A percentile compares a stretch with the other conserved stretches of the same genome.
These are phyloP conservation scores for Ophion costatus DNA, from an alignment of 2,888 invertebrate species.

Conservation along the genomic window DNA sequence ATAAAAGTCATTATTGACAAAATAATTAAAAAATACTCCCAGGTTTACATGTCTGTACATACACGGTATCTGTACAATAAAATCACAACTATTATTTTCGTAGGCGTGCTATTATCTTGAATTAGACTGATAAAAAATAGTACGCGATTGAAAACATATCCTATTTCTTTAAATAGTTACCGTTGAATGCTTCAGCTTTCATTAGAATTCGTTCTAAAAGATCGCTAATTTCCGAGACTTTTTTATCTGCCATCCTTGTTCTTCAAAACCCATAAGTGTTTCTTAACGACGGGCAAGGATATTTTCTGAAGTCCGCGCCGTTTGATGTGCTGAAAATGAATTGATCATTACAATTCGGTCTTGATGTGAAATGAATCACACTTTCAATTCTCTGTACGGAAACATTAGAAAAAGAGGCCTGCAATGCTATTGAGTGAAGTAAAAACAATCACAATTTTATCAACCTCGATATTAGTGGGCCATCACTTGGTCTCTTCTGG, in stretches of 20 bases:
- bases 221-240: background rate
- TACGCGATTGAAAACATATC: background rate
- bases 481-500: background rate
- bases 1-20: slow-evolving; percentile 9
- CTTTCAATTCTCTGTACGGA: background rate
- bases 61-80: slow-evolving; percentile 42
- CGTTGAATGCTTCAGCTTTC: background rate
- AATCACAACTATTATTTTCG: slow-evolving; percentile 32
- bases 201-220: background rate
- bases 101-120: slow-evolving; percentile 3
- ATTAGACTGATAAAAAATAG: background rate
- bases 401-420: background rate
- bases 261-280: slow-evolving; percentile 68
- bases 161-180: background rate
- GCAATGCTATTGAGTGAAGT: background rate
- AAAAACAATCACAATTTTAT: no score
- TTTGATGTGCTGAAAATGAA: slow-evolving; percentile 66
- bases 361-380: background rate
- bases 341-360: background rate
- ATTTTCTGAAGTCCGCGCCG: slow-evolving; percentile 67
- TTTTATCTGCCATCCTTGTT: slow-evolving; percentile 60
- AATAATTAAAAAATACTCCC: slow-evolving; percentile 21
- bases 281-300: slow-evolving; percentile 66
- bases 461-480: background rate
- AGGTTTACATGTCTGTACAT: slow-evolving; percentile 56